Evolutionary conservation across 2,888 invertebrate species (phyloP), one percentile per base, ranked within the genome.

Genomic region (Eumerus sabulonum): DNA sequence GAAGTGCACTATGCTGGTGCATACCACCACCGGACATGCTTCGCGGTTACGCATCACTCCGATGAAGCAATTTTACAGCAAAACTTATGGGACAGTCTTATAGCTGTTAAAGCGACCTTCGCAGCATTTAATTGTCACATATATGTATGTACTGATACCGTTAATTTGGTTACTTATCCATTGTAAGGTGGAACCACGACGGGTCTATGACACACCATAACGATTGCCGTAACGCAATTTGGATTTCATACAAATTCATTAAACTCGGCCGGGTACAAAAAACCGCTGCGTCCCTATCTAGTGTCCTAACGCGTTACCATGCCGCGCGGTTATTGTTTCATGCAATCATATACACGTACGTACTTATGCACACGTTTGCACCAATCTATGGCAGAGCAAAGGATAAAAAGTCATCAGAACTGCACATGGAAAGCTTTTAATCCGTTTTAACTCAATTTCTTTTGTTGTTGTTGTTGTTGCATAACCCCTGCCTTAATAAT

Each of bases 151-250:
- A n/a, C n/a, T n/a, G n/a, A n/a, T n/a, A 70, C 73, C 79, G 79
- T 79, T 79, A 79, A 79, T 79, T 74, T 79, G 74, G 68, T 79
- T 74, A 79, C 68, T 79, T 79, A 79, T 79, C 64, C n/a, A 74
- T 59, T 68, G 59, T 54, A 60, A 72, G 62, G 60, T 72, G 72
- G 48, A 64, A 54, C 54, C 13, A 27, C 27, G n/a, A n/a, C 27
- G 19, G 16, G 35, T 9, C 35, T 14, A 1, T 2, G 1, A 14
- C 40, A 40, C n/a, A 9, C 3, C 40, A 40, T 47, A 40, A 77
- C 67, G 67, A 64, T 70, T 56, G 73, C 53, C 70, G 63, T 60
- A 74, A 70, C 68, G 74, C 79, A 74, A 79, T 79, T 79, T 68
- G 63, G 44, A 63, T 53, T 50, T 56, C 13, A 59, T 62, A 77